A percentile compares a stretch with the other conserved stretches of the same genome.
Conservation (phyloP, 2,797 vertebrate genomes). For the Manis javanica region DNA sequence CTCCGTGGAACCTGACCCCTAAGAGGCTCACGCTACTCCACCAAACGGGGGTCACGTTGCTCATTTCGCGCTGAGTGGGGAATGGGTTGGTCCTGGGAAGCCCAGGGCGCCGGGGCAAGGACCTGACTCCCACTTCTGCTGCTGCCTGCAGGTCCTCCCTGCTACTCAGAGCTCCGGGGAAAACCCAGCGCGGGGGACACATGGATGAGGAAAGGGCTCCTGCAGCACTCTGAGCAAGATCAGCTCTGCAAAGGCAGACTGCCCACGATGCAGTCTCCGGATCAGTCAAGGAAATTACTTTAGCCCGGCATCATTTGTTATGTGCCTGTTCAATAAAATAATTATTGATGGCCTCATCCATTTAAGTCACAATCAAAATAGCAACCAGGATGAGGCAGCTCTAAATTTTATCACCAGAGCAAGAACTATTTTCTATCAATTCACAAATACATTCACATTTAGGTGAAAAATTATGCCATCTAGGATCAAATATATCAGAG, state of each 20-base stretch:
- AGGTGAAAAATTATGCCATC: slow-evolving; percentile 79
- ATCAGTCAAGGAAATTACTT: slow-evolving; percentile 74
- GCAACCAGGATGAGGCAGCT: slow-evolving; percentile 56
- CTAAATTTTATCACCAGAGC: slow-evolving; percentile 69
- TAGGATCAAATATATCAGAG: slow-evolving; percentile 70
- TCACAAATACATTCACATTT: slow-evolving; percentile 79
- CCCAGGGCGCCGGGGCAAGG: fast-evolving
- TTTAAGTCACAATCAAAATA: slow-evolving; percentile 81
- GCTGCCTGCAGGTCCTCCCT: not conserved
- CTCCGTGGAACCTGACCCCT: not conserved
- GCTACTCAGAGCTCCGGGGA: not conserved
- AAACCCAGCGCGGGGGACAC: not conserved
- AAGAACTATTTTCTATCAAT: slow-evolving; percentile 78
- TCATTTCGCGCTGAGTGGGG: not conserved
- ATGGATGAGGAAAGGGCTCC: not conserved
- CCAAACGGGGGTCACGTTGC: fast-evolving
- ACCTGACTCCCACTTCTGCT: not conserved
- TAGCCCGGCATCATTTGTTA: slow-evolving; percentile 75
- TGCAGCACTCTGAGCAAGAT: not conserved
- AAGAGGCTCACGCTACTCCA: not conserved
- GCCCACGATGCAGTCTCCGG: not conserved
- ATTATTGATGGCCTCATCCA: slow-evolving; percentile 82
- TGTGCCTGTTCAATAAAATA: slow-evolving; percentile 82
- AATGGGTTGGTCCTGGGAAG: too few species aligned
- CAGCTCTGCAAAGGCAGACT: not conserved